These are phyloP conservation scores for Strix aluco DNA, from an alignment of 2,113 vertebrate species.

Conservation along the genomic window DNA sequence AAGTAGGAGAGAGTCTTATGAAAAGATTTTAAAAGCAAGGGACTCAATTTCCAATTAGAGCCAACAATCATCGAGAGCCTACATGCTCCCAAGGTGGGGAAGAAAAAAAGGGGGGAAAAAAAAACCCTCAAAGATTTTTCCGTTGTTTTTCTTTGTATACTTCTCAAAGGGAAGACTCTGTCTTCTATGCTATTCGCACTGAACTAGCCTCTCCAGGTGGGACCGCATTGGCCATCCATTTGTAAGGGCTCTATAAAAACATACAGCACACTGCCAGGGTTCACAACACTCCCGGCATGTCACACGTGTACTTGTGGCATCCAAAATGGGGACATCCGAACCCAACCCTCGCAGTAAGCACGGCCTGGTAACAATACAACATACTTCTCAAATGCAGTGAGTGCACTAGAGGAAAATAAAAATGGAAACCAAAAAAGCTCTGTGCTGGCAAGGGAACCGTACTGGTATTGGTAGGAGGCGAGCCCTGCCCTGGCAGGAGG, in stretches of 20 bases:
- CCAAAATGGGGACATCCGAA: neutral
- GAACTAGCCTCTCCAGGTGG: neutral
- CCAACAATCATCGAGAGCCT: constrained; percentile 41
- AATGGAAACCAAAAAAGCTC: neutral
- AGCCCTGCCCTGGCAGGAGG: neutral
- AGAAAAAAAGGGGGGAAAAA: neutral
- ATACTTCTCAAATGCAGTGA: neutral
- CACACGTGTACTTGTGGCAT: neutral
- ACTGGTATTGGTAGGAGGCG: neutral
- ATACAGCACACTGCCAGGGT: too few species aligned
- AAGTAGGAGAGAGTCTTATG: constrained; percentile 77
- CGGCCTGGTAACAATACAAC: neutral
- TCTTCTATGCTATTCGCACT: accelerated
- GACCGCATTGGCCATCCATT: accelerated
- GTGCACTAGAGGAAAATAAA: neutral
- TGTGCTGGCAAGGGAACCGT: neutral
- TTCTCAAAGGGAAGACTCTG: neutral
- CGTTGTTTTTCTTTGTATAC: neutral
- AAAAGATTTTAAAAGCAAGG: constrained; percentile 71
- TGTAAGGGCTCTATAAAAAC: neutral
- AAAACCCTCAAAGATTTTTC: neutral
- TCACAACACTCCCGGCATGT: accelerated
- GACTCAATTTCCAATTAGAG: constrained; percentile 75
- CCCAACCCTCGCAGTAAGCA: neutral
- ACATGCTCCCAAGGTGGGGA: neutral